Conservation (phyloP, 2,888 invertebrate species). For the Diadegma fenestrale region DNA sequence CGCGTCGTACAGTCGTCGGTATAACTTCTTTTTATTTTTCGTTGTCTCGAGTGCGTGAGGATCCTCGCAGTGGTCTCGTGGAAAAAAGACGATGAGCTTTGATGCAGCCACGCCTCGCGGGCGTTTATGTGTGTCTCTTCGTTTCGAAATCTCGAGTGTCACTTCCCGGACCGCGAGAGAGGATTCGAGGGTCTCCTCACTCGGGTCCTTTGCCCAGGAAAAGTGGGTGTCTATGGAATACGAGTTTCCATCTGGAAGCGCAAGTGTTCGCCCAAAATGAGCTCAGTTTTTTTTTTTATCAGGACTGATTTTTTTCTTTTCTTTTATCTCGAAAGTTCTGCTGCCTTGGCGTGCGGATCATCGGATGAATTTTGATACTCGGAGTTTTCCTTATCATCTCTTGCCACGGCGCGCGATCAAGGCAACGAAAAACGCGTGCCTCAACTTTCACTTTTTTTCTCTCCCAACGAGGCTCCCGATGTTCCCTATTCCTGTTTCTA, state of each 20-base stretch:
- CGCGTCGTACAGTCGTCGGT: slow-evolving; percentile 24
- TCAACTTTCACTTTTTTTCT: slow-evolving; percentile 7
- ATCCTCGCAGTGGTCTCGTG: slow-evolving; percentile 47
- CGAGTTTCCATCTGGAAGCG: slow-evolving; percentile 66
- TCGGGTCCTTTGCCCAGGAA: slow-evolving; percentile 46
- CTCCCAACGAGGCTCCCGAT: slow-evolving; percentile 23
- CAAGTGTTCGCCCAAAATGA: slow-evolving; percentile 35
- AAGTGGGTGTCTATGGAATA: slow-evolving; percentile 55
- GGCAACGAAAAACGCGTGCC: slow-evolving; percentile 47
- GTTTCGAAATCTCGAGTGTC: slow-evolving; percentile 62
- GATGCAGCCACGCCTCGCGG: slow-evolving; percentile 62
- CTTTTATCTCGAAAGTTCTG: slow-evolving; percentile 43
- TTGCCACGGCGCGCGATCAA: neutral
- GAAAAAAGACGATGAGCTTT: slow-evolving; percentile 53
- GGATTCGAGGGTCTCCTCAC: slow-evolving; percentile 42
- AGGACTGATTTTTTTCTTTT: slow-evolving; percentile 26
- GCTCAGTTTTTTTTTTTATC: slow-evolving; percentile 9
- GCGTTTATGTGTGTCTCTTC: slow-evolving; percentile 36
- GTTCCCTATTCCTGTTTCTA: slow-evolving; percentile 45
- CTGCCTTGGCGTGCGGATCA: slow-evolving; percentile 9
- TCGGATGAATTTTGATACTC: slow-evolving; percentile 28
- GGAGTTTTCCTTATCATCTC: slow-evolving; percentile 24
- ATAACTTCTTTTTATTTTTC: slow-evolving; percentile 20
- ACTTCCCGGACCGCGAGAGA: slow-evolving; percentile 62
- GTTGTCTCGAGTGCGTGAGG: slow-evolving; percentile 44